A percentile compares a stretch with the other conserved stretches of the same genome.
Conservation (phyloP, 2,113 vertebrate genomes). For the Oenanthe oenanthe region DNA sequence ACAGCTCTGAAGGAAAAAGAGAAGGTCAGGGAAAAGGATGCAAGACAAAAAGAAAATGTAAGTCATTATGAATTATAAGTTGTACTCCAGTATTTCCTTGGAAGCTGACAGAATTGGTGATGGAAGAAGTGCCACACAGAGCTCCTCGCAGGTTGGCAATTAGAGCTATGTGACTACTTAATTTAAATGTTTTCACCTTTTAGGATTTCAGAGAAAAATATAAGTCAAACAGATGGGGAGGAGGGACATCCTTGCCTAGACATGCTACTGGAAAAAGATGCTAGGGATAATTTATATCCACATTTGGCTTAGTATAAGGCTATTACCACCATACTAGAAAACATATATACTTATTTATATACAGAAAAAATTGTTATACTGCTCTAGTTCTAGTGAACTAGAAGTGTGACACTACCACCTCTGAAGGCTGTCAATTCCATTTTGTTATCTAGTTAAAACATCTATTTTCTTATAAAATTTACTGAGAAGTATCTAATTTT, state of each 20-base stretch:
- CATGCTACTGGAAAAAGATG: background rate
- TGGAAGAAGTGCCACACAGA: background rate
- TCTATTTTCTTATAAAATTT: background rate
- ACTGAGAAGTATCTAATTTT: constrained; percentile 33
- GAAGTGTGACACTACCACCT: background rate
- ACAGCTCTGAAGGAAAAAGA: background rate
- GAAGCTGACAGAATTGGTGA: background rate
- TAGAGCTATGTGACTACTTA: background rate
- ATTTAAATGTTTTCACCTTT: constrained; percentile 27
- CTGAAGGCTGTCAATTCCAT: background rate
- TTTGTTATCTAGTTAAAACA: background rate
- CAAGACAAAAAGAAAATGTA: background rate
- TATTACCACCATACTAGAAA: constrained; percentile 36
- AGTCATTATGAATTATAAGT: background rate
- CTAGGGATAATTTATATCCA: constrained; percentile 38
- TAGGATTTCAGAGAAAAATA: constrained; percentile 11
- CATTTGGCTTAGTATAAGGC: constrained; percentile 31
- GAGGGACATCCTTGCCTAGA: background rate
- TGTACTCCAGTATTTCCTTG: background rate
- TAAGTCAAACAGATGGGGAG: constrained; percentile 27
- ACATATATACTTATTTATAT: background rate
- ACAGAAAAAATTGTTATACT: constrained; percentile 1
- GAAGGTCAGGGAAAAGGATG: background rate
- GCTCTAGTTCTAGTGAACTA: background rate
- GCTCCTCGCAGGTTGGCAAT: background rate